These are phyloP conservation scores for Drosophila truncata DNA, from an alignment of 1,140 invertebrate genomes.

Conservation along the genomic window DNA sequence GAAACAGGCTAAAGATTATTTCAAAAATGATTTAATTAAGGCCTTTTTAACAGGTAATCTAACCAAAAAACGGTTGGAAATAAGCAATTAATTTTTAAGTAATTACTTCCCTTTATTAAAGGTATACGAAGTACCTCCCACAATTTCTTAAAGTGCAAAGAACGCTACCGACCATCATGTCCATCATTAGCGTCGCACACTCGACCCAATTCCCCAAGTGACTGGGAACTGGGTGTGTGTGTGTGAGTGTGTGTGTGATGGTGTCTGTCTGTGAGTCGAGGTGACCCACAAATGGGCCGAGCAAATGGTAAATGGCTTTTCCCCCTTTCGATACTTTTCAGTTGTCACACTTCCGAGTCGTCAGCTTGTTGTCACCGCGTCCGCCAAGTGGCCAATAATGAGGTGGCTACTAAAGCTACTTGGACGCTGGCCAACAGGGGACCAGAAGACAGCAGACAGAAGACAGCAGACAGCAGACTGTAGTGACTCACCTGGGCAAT, in stretches of 20 bases:
- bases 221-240: conserved; percentile 30
- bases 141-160: neutral
- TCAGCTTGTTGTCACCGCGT: conserved; percentile 26
- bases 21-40: too few species aligned
- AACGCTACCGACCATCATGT: conserved; percentile 6
- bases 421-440: conserved; percentile 16
- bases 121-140: rapidly evolving
- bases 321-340: conserved; percentile 42
- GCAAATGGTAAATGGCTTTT: conserved; percentile 29
- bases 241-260: conserved; percentile 3
- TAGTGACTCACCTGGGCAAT: conserved; percentile 91
- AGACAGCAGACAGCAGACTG: neutral
- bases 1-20: neutral
- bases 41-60: neutral
- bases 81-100: neutral
- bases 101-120: neutral
- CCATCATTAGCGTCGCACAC: conserved; percentile 31
- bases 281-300: conserved; percentile 9
- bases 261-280: neutral
- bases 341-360: conserved; percentile 28
- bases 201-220: conserved; percentile 50
- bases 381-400: conserved; percentile 54
- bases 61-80: neutral
- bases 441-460: neutral
- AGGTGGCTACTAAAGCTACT: conserved; percentile 15